phyloP scores from a whole-genome alignment of 2,113 vertebrate species.

The Rhinopomastus cyanomelas region DNA sequence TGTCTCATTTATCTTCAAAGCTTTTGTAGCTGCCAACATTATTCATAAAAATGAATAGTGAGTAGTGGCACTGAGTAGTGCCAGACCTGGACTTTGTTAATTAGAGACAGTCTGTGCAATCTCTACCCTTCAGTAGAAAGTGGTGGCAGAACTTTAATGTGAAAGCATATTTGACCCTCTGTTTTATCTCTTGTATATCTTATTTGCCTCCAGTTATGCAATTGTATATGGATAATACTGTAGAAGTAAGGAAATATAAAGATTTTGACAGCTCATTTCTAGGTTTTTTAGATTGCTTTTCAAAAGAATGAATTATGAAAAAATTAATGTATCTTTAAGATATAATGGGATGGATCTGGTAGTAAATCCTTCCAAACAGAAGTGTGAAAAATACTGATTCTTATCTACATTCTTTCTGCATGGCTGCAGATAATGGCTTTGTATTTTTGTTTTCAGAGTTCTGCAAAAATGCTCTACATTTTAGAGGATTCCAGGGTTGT shows the following conservation, averaged over 20 bases:
- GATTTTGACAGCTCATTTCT: neutral
- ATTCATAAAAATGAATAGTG: slow-evolving; percentile 11
- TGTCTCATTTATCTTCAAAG: neutral
- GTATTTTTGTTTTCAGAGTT: neutral
- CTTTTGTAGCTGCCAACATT: neutral
- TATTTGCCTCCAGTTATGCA: neutral
- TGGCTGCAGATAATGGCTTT: neutral
- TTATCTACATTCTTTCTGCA: neutral
- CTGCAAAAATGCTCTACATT: neutral
- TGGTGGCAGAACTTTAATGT: neutral
- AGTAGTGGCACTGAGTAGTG: neutral
- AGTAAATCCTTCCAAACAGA: neutral
- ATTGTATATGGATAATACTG: neutral
- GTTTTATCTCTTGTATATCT: neutral
- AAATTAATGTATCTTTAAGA: neutral
- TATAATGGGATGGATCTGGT: neutral
- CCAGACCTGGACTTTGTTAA: neutral
- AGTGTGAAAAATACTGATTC: neutral
- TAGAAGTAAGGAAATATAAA: neutral
- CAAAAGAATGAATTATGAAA: neutral
- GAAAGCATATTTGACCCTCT: neutral
- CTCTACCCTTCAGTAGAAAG: neutral
- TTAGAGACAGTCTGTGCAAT: neutral
- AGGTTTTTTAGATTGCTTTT: neutral
- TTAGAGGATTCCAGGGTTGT: neutral